Percentiles rank a stretch among this genome's conserved stretches.
Evolutionary conservation across 2,888 invertebrate genomes (phyloP).

Genomic region (Andricus curvator): DNA sequence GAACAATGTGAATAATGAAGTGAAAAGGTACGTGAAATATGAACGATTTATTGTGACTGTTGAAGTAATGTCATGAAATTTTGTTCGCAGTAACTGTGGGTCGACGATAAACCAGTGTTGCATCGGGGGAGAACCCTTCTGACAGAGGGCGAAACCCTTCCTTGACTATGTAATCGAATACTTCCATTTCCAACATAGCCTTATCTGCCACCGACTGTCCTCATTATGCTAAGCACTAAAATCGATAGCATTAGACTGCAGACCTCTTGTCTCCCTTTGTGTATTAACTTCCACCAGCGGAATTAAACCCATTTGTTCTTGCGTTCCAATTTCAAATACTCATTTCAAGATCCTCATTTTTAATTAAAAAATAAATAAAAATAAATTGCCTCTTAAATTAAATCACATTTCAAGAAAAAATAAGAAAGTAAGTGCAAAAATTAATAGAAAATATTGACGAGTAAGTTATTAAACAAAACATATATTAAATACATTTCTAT

Average conservation of each 20-base stretch:
- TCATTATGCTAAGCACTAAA: slow-evolving; percentile 76
- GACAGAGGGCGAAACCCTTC: slow-evolving; percentile 49
- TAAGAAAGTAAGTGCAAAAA: too few relatives aligned
- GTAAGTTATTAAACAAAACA: neutral
- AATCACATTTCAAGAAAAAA: too few relatives aligned
- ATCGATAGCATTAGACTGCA: slow-evolving; percentile 73
- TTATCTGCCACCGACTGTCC: slow-evolving; percentile 67
- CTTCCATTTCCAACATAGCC: slow-evolving; percentile 56
- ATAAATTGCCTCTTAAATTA: too few relatives aligned
- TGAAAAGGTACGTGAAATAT: slow-evolving; percentile 38
- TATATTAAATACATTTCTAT: neutral
- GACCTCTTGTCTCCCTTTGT: slow-evolving; percentile 41
- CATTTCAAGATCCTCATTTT: neutral
- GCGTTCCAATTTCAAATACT: neutral
- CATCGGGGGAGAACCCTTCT: slow-evolving; percentile 45
- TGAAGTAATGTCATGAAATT: slow-evolving; percentile 39
- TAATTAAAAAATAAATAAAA: neutral
- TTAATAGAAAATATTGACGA: too few relatives aligned
- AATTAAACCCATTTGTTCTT: slow-evolving; percentile 35
- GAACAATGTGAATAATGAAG: slow-evolving; percentile 19
- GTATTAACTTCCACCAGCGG: slow-evolving; percentile 11
- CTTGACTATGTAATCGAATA: slow-evolving; percentile 51
- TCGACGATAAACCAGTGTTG: slow-evolving; percentile 51
- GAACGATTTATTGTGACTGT: slow-evolving; percentile 40
- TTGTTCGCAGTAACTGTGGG: slow-evolving; percentile 47